Evolutionary conservation across 2,888 invertebrate genomes (phyloP), one percentile per base, ranked within the genome.

Genomic region (Lycophotia porphyrea): DNA sequence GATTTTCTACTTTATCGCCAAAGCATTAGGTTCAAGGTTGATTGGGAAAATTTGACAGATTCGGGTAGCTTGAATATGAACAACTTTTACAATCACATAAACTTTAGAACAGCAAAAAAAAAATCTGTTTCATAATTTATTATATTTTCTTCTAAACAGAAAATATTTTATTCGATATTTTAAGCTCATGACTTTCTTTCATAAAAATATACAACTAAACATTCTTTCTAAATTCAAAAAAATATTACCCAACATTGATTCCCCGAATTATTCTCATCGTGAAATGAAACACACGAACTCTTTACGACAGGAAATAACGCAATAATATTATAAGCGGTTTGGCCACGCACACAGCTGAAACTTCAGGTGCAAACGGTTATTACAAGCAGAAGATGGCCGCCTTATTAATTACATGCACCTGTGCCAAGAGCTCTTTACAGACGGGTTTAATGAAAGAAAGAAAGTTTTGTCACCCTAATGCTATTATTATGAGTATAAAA

Each of bases 401-500:
- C 71, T 74, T 84, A 90, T 88, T 89, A 88, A 91, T 89, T 77
- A 72, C 71, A 39, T 36, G 67, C 86, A 87, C 85, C 85, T 88
- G 87, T 87, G 91, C 91, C 91, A 90, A 91, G 82, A 86, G 77
- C 85, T 87, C 80, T 85, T 74, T 76, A 65, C 71, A 60, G 24
- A 58, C 75, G 34, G 72, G 44, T 72, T 78, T 78, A 61, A 64
- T 66, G 39, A 27, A 61, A 34, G 68, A 66, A 67, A 55, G 66
- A 80, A 71, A 66, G 63, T 67, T 73, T 80, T 71, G 52, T 63
- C 58, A 68, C 58, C n/a, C 1, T 60, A 27, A 1, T 34, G 55
- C 31, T 71, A 52, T 31, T 71, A 49, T 18, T 52, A 36, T 42
- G 1, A 47, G n/a, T 9, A 3, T 11, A 15, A 31, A 47, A 47